Evolutionary conservation across 1,140 invertebrate genomes (phyloP).

Genomic region (Planococcus citri): DNA sequence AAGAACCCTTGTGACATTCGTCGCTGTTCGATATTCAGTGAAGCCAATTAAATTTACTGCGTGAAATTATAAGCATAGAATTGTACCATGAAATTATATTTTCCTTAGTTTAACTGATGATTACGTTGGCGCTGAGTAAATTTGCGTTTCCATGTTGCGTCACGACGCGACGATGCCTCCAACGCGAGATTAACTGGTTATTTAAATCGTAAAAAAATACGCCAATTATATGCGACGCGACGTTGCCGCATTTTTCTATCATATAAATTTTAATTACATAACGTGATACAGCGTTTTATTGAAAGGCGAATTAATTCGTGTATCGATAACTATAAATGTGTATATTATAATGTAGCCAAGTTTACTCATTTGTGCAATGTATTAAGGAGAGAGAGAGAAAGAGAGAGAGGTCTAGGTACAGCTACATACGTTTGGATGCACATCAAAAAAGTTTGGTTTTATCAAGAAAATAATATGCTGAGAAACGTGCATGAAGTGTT

Average conservation of each 20-base stretch:
- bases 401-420: no score
- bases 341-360: no score
- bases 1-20: not conserved
- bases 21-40: not conserved
- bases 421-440: no score
- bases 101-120: not conserved
- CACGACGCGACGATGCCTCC: not conserved
- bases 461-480: no score
- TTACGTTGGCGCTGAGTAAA: conserved; percentile 6
- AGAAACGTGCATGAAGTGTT: no score
- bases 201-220: not conserved
- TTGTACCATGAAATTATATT: conserved; percentile 1
- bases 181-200: conserved; percentile 6
- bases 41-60: not conserved
- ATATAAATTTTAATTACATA: conserved; percentile 1
- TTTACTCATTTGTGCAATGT: no score
- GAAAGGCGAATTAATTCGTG: not conserved
- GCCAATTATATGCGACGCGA: not conserved
- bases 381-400: no score
- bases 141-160: not conserved
- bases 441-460: no score
- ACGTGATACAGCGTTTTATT: not conserved
- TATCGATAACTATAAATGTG: not conserved
- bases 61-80: not conserved
- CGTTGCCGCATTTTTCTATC: not conserved